phyloP scores from a whole-genome alignment of 1,140 invertebrate species.

The Aphelenchoides besseyi region DNA sequence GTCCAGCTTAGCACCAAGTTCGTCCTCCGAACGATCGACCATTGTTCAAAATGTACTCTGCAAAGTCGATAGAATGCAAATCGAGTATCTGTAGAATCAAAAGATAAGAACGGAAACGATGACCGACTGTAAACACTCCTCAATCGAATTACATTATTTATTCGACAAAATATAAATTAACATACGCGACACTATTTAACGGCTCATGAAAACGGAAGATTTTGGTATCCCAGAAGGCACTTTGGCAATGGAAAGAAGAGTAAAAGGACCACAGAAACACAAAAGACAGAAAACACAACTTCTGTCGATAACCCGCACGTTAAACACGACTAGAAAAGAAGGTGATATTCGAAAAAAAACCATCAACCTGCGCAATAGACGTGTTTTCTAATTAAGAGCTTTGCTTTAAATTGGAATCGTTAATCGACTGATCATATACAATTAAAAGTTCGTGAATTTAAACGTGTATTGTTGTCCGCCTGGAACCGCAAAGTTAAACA shows the following conservation, averaged over 20 bases:
- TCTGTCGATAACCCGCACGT: not conserved
- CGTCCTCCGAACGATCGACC: conserved; percentile 36
- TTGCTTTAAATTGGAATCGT: not conserved
- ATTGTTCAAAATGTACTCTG: conserved; percentile 6
- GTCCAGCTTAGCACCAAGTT: conserved; percentile 43
- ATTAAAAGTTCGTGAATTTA: conserved; percentile 71
- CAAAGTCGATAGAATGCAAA: not conserved
- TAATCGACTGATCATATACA: not conserved
- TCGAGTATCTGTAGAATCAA: no score
- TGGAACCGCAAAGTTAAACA: no score
- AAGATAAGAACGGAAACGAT: no score
- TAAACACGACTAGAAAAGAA: not conserved
- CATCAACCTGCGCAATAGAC: no score
- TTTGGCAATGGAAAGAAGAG: not conserved
- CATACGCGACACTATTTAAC: no score
- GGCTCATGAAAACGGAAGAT: not conserved
- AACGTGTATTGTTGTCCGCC: conserved; percentile 88
- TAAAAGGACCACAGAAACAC: not conserved
- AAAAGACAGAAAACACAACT: not conserved
- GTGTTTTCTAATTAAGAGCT: conserved; percentile 7
- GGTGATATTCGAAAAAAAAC: not conserved
- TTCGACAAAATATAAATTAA: not conserved
- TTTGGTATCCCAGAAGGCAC: not conserved
- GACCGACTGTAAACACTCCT: no score
- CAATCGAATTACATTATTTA: not conserved